These are phyloP conservation scores for Quadriops clusia DNA, from an alignment of 2,888 invertebrate species.

Conservation along the genomic window DNA sequence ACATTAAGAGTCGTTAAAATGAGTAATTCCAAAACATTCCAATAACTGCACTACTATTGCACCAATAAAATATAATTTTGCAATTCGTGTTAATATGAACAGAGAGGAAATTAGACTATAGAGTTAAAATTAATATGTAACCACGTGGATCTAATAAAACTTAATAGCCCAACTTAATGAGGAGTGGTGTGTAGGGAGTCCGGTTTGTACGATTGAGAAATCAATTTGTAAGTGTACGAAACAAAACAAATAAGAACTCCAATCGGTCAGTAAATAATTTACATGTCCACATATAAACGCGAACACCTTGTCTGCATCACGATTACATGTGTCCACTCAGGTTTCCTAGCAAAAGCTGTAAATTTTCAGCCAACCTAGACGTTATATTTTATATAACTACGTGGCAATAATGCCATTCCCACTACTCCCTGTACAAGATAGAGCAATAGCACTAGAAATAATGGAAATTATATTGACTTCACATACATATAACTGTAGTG, in stretches of 20 bases:
- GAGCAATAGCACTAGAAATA: slow-evolving; percentile 14
- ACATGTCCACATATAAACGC: slow-evolving; percentile 11
- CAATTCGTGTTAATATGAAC: too few relatives aligned
- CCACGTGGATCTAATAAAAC: too few relatives aligned
- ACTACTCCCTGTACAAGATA: slow-evolving; percentile 13
- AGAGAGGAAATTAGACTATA: too few relatives aligned
- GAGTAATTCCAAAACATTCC: too few relatives aligned
- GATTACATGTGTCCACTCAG: slow-evolving; percentile 12
- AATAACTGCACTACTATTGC: too few relatives aligned
- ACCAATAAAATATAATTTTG: too few relatives aligned
- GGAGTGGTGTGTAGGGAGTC: slow-evolving; percentile 6
- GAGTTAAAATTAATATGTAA: too few relatives aligned
- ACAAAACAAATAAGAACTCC: too few relatives aligned
- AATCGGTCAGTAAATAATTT: slow-evolving; percentile 13
- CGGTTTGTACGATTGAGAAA: slow-evolving; percentile 9
- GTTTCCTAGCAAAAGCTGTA: slow-evolving; percentile 10
- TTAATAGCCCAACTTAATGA: too few relatives aligned
- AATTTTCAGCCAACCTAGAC: slow-evolving; percentile 8
- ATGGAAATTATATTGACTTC: slow-evolving; percentile 14
- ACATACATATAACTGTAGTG: too few relatives aligned
- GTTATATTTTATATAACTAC: slow-evolving; percentile 14
- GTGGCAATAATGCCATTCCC: slow-evolving; percentile 15
- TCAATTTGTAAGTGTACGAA: slow-evolving; percentile 12
- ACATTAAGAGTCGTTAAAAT: too few relatives aligned
- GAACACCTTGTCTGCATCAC: slow-evolving; percentile 13